These are phyloP conservation scores for Drosophila neutralis DNA, from an alignment of 2,888 invertebrate genomes.

Conservation along the genomic window DNA sequence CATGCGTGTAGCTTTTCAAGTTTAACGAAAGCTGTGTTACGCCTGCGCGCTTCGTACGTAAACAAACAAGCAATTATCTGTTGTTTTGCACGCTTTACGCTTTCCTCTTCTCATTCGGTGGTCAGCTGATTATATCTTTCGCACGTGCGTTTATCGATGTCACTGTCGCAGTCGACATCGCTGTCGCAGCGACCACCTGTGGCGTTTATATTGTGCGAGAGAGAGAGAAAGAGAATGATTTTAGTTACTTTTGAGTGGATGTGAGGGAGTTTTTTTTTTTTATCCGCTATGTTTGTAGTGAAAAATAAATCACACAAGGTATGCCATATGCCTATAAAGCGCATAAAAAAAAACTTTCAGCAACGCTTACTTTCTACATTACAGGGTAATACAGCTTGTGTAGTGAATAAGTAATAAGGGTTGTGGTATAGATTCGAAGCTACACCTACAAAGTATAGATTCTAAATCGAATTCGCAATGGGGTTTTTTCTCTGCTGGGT, in stretches of 20 bases:
- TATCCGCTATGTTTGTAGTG: background rate
- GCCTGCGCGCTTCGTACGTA: slow-evolving; percentile 60
- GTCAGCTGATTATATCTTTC: slow-evolving; percentile 54
- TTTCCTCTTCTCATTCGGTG: slow-evolving; percentile 50
- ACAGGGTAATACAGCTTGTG: background rate
- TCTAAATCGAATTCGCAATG: background rate
- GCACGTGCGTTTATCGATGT: slow-evolving; percentile 47
- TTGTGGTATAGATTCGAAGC: background rate
- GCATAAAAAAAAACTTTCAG: background rate
- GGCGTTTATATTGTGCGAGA: slow-evolving; percentile 27
- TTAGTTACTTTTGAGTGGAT: slow-evolving; percentile 15
- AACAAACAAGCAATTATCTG: slow-evolving; percentile 56
- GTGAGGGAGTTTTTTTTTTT: background rate
- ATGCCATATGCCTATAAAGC: background rate
- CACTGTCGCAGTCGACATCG: slow-evolving; percentile 10
- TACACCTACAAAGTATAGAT: background rate
- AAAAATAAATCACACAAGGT: background rate
- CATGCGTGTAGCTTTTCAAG: slow-evolving; percentile 35
- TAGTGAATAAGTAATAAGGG: background rate
- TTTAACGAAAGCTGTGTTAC: slow-evolving; percentile 57
- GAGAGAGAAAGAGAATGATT: slow-evolving; percentile 1
- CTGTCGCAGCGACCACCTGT: slow-evolving; percentile 57
- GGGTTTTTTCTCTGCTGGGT: background rate
- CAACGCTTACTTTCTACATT: background rate
- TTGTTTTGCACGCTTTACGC: slow-evolving; percentile 40